These are phyloP conservation scores for Microplitis demolitor DNA, from an alignment of 1,140 invertebrate species.

Conservation along the genomic window DNA sequence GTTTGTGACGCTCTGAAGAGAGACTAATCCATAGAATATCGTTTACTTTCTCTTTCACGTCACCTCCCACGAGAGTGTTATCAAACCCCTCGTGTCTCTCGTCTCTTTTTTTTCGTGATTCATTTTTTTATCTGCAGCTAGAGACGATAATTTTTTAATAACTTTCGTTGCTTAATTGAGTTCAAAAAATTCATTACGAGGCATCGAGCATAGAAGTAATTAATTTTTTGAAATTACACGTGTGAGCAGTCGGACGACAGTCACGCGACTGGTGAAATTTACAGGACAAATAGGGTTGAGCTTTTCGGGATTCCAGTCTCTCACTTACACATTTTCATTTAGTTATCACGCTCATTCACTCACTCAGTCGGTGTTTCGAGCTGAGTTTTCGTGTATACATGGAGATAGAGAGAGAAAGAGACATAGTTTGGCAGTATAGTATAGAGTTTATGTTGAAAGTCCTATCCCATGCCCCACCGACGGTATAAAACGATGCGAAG, in stretches of 20 bases:
- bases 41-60: slow-evolving; percentile 54
- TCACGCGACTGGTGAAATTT: slow-evolving; percentile 53
- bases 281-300: slow-evolving; percentile 27
- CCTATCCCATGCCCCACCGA: slow-evolving; percentile 30
- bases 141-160: no score
- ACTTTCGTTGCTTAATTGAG: no score
- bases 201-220: not conserved
- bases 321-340: not conserved
- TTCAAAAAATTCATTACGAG: no score
- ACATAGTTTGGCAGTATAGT: slow-evolving; percentile 1
- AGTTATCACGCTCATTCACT: slow-evolving; percentile 2
- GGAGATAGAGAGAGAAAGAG: slow-evolving; percentile 30
- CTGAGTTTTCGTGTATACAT: slow-evolving; percentile 38
- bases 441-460: slow-evolving; percentile 19
- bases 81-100: not conserved
- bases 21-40: slow-evolving; percentile 37
- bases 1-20: slow-evolving; percentile 48
- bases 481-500: slow-evolving; percentile 35
- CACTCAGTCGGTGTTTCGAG: slow-evolving; percentile 38
- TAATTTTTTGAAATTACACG: slow-evolving; percentile 11
- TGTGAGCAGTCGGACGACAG: slow-evolving; percentile 51
- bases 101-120: not conserved
- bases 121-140: not conserved
- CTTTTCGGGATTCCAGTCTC: slow-evolving; percentile 44
- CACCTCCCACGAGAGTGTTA: slow-evolving; percentile 35